Evolutionary conservation across 2,888 invertebrate species (phyloP).

Genomic region (Amphipoea oculea): DNA sequence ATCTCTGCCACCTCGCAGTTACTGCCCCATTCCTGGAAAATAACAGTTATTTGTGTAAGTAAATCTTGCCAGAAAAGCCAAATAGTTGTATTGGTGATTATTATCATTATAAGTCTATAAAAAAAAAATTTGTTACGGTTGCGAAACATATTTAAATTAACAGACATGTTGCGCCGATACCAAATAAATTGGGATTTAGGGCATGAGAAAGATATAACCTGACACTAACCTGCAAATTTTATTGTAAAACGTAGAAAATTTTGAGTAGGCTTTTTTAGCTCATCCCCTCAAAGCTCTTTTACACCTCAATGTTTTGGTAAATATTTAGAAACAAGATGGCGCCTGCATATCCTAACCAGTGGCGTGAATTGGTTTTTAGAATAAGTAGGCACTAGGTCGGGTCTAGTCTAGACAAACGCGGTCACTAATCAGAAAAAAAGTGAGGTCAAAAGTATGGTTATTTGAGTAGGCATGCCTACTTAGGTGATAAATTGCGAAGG

Average conservation of each 20-base stretch:
- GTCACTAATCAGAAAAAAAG: too few species aligned
- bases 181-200: neutral
- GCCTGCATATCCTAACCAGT: neutral
- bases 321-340: neutral
- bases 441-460: too few species aligned
- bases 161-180: neutral
- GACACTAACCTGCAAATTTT: too few species aligned
- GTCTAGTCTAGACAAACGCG: too few species aligned
- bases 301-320: neutral
- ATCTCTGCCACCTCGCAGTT: slow-evolving; percentile 96
- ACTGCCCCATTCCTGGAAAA: slow-evolving; percentile 93
- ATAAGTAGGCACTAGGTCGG: too few species aligned
- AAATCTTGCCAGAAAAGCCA: neutral
- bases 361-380: too few species aligned
- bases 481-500: too few species aligned
- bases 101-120: neutral
- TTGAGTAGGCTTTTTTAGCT: neutral
- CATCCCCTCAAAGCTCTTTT: neutral
- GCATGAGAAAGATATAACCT: neutral
- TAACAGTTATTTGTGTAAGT: neutral
- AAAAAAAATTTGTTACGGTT: neutral
- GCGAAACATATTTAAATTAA: neutral
- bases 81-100: neutral
- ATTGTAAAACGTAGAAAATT: neutral
- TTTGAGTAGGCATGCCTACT: too few species aligned